Conservation (phyloP, 2,888 invertebrate species). For the Phragmatobia fuliginosa region DNA sequence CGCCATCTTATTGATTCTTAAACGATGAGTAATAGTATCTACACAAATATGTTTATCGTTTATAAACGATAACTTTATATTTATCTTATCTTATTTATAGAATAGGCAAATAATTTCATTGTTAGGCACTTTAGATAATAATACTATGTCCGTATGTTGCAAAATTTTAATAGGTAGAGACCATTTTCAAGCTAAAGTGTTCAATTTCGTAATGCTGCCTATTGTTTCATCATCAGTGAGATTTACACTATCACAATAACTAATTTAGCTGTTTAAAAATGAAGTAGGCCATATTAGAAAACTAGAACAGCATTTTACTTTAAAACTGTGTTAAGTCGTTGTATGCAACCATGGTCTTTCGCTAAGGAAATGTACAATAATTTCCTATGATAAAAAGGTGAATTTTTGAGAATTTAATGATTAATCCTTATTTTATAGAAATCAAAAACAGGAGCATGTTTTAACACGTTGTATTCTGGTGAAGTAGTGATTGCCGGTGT, state of each 20-base stretch:
- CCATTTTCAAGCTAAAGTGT: neutral
- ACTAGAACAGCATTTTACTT: constrained; percentile 2
- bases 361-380: neutral
- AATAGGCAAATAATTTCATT: constrained; percentile 52
- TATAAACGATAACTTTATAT: constrained; percentile 45
- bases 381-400: neutral
- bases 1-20: constrained; percentile 35
- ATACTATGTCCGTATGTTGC: neutral
- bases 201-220: neutral
- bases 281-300: neutral
- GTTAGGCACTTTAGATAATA: constrained; percentile 48
- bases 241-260: neutral
- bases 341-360: neutral
- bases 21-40: constrained; percentile 51
- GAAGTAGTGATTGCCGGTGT: too few relatives aligned
- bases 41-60: constrained; percentile 56
- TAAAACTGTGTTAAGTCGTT: neutral
- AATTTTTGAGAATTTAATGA: too few relatives aligned
- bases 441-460: too few relatives aligned
- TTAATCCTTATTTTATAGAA: too few relatives aligned
- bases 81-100: constrained; percentile 60
- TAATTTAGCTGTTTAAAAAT: neutral
- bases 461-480: too few relatives aligned
- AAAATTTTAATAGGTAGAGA: neutral
- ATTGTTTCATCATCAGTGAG: constrained; percentile 6